These are phyloP conservation scores for Ctenoplectra terminalis DNA, from an alignment of 1,140 invertebrate genomes.

Conservation along the genomic window DNA sequence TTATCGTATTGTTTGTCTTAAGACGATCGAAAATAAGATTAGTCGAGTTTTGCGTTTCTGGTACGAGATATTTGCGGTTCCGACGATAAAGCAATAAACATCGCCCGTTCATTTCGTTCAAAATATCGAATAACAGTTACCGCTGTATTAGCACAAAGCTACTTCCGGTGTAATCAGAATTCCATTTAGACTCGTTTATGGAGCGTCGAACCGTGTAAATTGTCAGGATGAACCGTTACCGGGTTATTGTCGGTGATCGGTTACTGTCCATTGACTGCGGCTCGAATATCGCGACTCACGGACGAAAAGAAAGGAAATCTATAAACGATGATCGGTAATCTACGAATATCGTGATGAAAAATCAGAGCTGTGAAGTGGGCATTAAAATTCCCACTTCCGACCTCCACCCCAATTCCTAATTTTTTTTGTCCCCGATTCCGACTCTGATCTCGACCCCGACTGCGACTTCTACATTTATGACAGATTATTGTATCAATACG, in stretches of 20 bases:
- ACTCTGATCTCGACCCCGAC: no score
- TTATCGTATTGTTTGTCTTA: background rate
- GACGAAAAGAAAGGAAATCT: background rate
- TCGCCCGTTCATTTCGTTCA: background rate
- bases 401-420: no score
- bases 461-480: no score
- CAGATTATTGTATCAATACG: no score
- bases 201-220: constrained; percentile 45
- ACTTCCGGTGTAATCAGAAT: constrained; percentile 55
- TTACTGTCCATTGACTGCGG: background rate
- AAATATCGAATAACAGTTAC: constrained; percentile 26
- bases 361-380: no score
- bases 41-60: background rate
- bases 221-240: constrained; percentile 39
- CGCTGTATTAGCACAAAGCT: constrained; percentile 44
- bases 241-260: background rate
- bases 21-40: background rate
- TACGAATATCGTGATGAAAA: background rate
- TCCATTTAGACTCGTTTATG: constrained; percentile 32
- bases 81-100: constrained; percentile 21
- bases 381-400: no score
- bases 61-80: background rate
- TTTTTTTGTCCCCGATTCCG: no score
- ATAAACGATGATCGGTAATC: background rate
- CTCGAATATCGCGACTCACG: background rate